Conservation (phyloP, 1,140 invertebrate genomes). For the Drosophila melanica region DNA sequence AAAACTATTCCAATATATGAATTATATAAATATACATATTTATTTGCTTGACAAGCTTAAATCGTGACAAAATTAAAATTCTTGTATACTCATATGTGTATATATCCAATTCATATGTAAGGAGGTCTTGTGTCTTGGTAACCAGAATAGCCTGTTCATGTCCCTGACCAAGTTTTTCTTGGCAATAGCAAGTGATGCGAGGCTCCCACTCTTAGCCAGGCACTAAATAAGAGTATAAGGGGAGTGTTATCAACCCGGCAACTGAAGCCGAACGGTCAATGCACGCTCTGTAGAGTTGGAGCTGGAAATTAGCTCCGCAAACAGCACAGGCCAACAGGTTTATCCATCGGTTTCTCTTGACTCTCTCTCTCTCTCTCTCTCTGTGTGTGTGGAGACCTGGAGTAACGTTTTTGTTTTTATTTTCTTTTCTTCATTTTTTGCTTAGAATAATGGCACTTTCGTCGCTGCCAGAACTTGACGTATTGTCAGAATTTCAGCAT, state of each 20-base stretch:
- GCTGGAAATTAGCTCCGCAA: not conserved
- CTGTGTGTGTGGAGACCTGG: constrained; percentile 33
- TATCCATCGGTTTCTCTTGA: constrained; percentile 16
- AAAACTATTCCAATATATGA: too few relatives aligned
- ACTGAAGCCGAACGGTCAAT: constrained; percentile 78
- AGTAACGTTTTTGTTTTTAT: not conserved
- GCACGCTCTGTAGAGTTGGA: constrained; percentile 59
- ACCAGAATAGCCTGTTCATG: constrained; percentile 47
- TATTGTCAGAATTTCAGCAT: constrained; percentile 39
- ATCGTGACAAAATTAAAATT: not conserved
- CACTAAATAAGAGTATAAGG: constrained; percentile 31
- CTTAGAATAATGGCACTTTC: constrained; percentile 42
- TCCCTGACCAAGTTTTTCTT: constrained; percentile 55
- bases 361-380: constrained; percentile 2
- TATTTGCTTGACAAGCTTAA: too few relatives aligned
- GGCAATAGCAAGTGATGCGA: constrained; percentile 18
- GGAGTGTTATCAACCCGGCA: constrained; percentile 63
- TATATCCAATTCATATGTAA: constrained; percentile 8
- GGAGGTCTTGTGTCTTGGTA: constrained; percentile 14
- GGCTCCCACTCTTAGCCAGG: constrained; percentile 24
- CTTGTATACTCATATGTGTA: not conserved
- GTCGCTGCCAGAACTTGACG: constrained; percentile 31
- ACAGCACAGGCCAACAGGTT: constrained; percentile 56
- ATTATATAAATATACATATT: too few relatives aligned
- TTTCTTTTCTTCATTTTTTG: too few relatives aligned